phyloP scores from a whole-genome alignment of 1,140 invertebrate species.

The Ericerus pela region DNA sequence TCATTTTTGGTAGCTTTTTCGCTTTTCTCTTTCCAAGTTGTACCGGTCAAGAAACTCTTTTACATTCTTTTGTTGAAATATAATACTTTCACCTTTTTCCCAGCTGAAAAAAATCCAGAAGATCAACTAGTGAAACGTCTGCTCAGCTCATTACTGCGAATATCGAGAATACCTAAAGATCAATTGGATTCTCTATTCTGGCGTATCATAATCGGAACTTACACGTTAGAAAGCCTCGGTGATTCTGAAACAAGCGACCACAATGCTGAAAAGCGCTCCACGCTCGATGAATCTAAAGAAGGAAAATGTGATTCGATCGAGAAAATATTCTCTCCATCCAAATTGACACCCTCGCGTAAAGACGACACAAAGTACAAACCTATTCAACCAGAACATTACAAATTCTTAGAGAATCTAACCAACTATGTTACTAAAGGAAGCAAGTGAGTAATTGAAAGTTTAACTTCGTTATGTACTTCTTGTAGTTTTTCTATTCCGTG shows the following conservation, averaged over 20 bases:
- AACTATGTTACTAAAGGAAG: constrained; percentile 3
- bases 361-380: constrained; percentile 2
- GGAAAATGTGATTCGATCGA: background rate
- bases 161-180: constrained; percentile 45
- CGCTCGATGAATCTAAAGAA: background rate
- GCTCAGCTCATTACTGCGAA: constrained; percentile 47
- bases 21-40: no score
- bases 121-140: constrained; percentile 50
- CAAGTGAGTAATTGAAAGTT: no score
- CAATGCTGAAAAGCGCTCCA: background rate
- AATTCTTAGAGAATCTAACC: constrained; percentile 1
- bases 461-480: no score
- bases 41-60: no score
- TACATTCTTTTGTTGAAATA: no score
- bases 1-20: no score
- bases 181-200: constrained; percentile 52
- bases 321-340: no score
- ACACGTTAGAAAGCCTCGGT: constrained; percentile 28
- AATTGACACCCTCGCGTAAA: background rate
- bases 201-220: constrained; percentile 44
- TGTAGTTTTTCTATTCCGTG: no score
- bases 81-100: no score
- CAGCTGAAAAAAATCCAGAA: constrained; percentile 38
- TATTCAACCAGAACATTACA: constrained; percentile 1
- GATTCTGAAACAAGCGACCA: constrained; percentile 29